Conservation (phyloP, 64 coral and sea anemone species). For the Stichodactyla helianthus region DNA sequence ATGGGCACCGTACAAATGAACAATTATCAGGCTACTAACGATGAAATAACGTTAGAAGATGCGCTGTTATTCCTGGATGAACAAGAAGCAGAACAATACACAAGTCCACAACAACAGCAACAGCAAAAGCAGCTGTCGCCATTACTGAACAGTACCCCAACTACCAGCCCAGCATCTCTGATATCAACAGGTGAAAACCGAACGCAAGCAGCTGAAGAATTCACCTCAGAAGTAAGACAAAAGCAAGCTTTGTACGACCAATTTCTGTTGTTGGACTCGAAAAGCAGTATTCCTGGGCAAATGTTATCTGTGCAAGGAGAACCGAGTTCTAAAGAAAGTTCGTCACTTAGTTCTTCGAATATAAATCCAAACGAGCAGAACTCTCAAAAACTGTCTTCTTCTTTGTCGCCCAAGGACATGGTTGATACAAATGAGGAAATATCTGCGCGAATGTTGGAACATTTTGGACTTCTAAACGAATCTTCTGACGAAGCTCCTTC, state of each 20-base stretch:
- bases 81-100: not conserved
- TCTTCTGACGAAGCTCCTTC: not conserved
- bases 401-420: not conserved
- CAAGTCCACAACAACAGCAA: not conserved
- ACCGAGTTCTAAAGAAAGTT: not conserved
- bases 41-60: slow-evolving; percentile 5
- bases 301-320: not conserved
- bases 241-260: not conserved
- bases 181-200: not conserved
- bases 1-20: not conserved
- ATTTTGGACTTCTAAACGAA: not conserved
- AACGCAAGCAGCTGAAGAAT: not conserved
- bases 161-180: not conserved
- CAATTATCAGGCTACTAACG: not conserved
- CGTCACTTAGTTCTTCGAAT: not conserved
- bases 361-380: not conserved
- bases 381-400: not conserved
- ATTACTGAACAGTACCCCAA: not conserved
- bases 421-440: not conserved
- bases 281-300: not conserved
- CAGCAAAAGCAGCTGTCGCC: not conserved
- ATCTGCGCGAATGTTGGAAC: not conserved
- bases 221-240: no score
- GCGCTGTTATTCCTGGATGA: not conserved
- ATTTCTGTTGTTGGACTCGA: not conserved